Conservation (phyloP, 2,797 vertebrate genomes). For the Borostomias antarcticus region DNA sequence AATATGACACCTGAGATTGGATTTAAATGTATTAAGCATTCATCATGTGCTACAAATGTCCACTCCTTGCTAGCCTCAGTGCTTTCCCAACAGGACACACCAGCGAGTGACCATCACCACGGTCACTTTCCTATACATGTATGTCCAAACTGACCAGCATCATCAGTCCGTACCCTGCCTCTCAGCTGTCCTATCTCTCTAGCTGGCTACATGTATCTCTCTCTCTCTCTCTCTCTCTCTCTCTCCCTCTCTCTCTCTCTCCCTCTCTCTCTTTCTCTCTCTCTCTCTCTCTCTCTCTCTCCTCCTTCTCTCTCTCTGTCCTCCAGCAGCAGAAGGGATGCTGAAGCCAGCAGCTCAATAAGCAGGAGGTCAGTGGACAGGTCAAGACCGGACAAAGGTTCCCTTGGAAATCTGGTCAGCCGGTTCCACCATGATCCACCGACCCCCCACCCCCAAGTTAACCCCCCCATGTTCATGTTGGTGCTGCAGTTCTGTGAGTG, state of each 20-base stretch:
- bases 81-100: no score
- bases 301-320: neutral
- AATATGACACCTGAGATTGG: no score
- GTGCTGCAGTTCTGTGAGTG: neutral
- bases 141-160: neutral
- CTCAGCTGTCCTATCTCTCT: neutral
- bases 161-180: neutral
- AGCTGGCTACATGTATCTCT: neutral
- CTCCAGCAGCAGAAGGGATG: slow-evolving; percentile 62
- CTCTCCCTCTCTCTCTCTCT: neutral
- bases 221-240: neutral
- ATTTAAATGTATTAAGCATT: no score
- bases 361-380: slow-evolving; percentile 76
- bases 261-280: neutral
- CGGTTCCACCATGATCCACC: slow-evolving; percentile 63
- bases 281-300: neutral
- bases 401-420: slow-evolving; percentile 78
- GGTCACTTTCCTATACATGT: neutral
- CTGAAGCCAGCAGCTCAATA: slow-evolving; percentile 70
- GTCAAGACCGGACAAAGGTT: slow-evolving; percentile 80
- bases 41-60: no score
- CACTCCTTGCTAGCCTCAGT: no score
- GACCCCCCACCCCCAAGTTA: slow-evolving; percentile 43
- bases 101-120: neutral
- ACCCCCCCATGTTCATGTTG: slow-evolving; percentile 62